Evolutionary conservation across 2,888 invertebrate genomes (phyloP).

Genomic region (Tricholauxania praeusta): DNA sequence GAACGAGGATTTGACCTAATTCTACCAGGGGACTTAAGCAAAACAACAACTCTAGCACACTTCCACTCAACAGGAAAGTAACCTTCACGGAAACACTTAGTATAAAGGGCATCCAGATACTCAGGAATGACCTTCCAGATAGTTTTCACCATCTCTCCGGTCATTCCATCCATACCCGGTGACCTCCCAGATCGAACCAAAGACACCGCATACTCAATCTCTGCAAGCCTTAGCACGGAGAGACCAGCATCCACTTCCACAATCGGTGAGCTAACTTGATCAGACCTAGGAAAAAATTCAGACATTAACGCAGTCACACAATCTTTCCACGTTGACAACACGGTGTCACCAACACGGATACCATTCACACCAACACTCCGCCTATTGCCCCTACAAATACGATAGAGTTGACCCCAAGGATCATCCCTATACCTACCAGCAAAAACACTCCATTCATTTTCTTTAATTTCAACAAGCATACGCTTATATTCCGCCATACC

Average conservation of each 20-base stretch:
- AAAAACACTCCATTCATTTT: not conserved
- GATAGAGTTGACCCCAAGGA: no score
- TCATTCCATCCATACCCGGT: constrained; percentile 33
- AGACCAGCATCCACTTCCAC: no score
- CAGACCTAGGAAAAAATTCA: no score
- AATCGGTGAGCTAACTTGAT: no score
- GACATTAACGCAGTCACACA: no score
- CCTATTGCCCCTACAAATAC: not conserved
- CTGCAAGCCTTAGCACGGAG: no score
- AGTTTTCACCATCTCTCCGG: constrained; percentile 35
- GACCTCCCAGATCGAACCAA: no score
- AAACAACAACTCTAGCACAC: constrained; percentile 34
- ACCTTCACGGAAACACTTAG: constrained; percentile 22
- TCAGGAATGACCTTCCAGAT: constrained; percentile 35
- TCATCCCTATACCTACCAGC: no score
- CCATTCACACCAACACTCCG: not conserved
- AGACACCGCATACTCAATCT: no score
- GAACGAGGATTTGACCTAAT: constrained; percentile 44
- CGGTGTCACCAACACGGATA: not conserved
- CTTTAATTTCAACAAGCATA: not conserved
- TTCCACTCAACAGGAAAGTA: constrained; percentile 43
- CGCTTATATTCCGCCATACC: not conserved
- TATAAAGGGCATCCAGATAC: constrained; percentile 21
- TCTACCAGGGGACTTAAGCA: constrained; percentile 42
- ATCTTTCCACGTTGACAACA: not conserved